phyloP scores from a whole-genome alignment of 2,113 vertebrate species.

The Patagioenas fasciata region DNA sequence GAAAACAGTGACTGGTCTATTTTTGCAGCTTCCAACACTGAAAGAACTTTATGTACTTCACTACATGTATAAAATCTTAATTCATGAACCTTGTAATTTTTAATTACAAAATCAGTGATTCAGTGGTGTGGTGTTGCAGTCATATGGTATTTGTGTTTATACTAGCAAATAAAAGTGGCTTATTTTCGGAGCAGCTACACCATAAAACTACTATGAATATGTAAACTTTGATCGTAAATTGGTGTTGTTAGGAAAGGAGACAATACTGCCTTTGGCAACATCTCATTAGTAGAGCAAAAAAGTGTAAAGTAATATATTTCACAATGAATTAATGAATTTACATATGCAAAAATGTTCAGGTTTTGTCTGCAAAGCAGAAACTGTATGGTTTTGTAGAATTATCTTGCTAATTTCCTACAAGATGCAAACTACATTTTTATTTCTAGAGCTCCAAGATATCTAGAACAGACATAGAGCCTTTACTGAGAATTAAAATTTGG shows the following conservation, averaged over 20 bases:
- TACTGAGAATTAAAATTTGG: neutral
- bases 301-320: neutral
- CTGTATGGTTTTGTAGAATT: neutral
- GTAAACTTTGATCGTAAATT: neutral
- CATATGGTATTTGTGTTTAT: neutral
- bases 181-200: neutral
- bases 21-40: neutral
- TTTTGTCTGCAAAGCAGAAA: constrained; percentile 3
- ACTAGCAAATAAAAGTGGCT: neutral
- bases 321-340: neutral
- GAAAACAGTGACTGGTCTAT: neutral
- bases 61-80: neutral
- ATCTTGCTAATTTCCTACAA: neutral
- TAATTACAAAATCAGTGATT: neutral
- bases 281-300: neutral
- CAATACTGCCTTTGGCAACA: neutral
- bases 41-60: neutral
- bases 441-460: neutral
- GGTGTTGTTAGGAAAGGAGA: neutral
- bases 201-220: neutral
- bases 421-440: neutral
- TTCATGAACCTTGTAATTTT: neutral
- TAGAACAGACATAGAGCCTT: neutral
- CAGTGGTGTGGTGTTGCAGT: neutral
- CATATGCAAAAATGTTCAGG: neutral